A percentile compares a stretch with the other conserved stretches of the same genome.
Evolutionary conservation across 2,888 invertebrate species (phyloP).

Genomic region (Callyntrura guangdongensis): DNA sequence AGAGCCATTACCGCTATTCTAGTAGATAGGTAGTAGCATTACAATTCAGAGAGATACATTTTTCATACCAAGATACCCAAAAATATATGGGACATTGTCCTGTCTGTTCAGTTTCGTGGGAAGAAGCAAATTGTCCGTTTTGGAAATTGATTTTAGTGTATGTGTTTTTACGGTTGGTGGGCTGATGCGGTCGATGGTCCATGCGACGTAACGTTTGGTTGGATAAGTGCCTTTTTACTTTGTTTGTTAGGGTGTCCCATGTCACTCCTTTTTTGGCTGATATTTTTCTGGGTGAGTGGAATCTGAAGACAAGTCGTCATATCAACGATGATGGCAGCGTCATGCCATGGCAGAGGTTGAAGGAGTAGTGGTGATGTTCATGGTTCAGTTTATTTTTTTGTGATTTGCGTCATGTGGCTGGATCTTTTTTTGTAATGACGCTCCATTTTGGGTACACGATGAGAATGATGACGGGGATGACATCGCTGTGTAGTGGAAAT

Average conservation of each 20-base stretch:
- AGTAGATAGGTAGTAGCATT: not conserved
- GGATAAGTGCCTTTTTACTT: conserved; percentile 3
- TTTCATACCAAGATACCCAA: not conserved
- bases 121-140: conserved; percentile 40
- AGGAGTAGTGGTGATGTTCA: conserved; percentile 7
- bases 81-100: not conserved
- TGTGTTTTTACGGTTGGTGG: not conserved
- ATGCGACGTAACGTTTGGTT: conserved; percentile 21
- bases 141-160: conserved; percentile 41
- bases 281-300: conserved; percentile 44
- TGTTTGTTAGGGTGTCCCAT: not conserved
- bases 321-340: too few species aligned
- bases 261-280: not conserved
- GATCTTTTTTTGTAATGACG: conserved; percentile 36
- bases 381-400: conserved; percentile 23
- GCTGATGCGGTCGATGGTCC: not conserved
- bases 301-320: not conserved
- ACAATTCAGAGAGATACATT: not conserved
- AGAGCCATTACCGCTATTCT: conserved; percentile 1
- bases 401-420: conserved; percentile 39
- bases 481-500: not conserved
- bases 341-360: not conserved
- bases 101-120: not conserved
- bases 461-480: conserved; percentile 1
- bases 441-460: conserved; percentile 1